Conservation (phyloP, 2,113 vertebrate genomes). For the Rhineura floridana region DNA sequence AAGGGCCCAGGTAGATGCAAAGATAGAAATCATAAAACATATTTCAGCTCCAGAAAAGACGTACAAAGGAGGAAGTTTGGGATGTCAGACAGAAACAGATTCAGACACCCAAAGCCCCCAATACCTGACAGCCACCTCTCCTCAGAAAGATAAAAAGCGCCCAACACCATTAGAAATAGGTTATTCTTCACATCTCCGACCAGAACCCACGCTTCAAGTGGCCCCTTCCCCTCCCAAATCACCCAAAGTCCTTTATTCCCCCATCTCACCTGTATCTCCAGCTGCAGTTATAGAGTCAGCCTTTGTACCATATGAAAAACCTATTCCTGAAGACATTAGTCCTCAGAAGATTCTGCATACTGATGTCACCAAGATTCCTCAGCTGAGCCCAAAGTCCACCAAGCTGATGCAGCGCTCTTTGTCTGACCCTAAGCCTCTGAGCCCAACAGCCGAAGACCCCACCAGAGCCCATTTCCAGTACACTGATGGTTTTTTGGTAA, state of each 20-base stretch:
- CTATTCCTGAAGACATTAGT: constrained; percentile 86
- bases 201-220: constrained; percentile 88
- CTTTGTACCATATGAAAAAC: constrained; percentile 95
- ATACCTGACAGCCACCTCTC: constrained; percentile 80
- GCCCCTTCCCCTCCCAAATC: constrained; percentile 88
- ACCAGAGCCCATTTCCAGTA: constrained; percentile 91
- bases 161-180: constrained; percentile 89
- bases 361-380: constrained; percentile 87
- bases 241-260: constrained; percentile 91
- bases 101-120: constrained; percentile 83
- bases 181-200: constrained; percentile 88
- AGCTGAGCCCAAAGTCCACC: constrained; percentile 87
- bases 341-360: constrained; percentile 89
- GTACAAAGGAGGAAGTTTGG: constrained; percentile 90
- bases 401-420: constrained; percentile 93
- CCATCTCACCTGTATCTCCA: constrained; percentile 91
- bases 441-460: constrained; percentile 91
- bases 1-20: constrained; percentile 87
- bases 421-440: constrained; percentile 95
- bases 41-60: constrained; percentile 96
- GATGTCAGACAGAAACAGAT: constrained; percentile 92
- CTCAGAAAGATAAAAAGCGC: constrained; percentile 89
- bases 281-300: constrained; percentile 91
- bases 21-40: constrained; percentile 94
- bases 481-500: constrained; percentile 91